phyloP scores from a whole-genome alignment of 1,140 invertebrate genomes.

The Hydropsyche tenuis region DNA sequence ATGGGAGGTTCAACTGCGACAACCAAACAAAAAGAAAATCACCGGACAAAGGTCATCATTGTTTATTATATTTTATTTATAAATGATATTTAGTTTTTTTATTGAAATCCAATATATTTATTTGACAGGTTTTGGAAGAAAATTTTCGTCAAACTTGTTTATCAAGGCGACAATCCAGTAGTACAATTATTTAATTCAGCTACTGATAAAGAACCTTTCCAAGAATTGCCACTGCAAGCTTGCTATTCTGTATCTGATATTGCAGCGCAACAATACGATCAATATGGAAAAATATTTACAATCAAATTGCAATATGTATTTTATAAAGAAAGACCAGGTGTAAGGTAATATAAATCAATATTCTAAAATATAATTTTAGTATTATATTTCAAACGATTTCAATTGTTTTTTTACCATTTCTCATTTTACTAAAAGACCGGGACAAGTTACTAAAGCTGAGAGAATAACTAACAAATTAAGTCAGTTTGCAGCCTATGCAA shows the following conservation, averaged over 20 bases:
- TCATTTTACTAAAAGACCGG: constrained; percentile 71
- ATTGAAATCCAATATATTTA: constrained; percentile 14
- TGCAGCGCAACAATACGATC: constrained; percentile 96
- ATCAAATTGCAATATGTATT: constrained; percentile 98
- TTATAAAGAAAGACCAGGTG: constrained; percentile 97
- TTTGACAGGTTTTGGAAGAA: constrained; percentile 95
- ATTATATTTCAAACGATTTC: constrained; percentile 15
- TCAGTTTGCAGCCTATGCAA: constrained; percentile 93
- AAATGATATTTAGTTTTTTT: neutral
- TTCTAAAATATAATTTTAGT: neutral
- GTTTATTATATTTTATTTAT: neutral
- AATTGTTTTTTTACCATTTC: constrained; percentile 16
- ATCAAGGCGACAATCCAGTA: constrained; percentile 82
- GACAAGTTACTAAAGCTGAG: constrained; percentile 94
- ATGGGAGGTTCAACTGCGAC: constrained; percentile 96
- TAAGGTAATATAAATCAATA: constrained; percentile 60
- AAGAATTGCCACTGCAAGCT: constrained; percentile 90
- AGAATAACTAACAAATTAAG: constrained; percentile 89
- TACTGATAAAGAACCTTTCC: constrained; percentile 89
- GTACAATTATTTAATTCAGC: constrained; percentile 85
- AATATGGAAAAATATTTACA: constrained; percentile 99
- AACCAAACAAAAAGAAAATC: constrained; percentile 98
- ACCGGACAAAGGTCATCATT: constrained; percentile 79
- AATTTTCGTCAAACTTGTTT: constrained; percentile 83
- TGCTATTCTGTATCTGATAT: constrained; percentile 93